Evolutionary conservation across 2,888 invertebrate genomes (phyloP), one percentile per base, ranked within the genome.

Genomic region (Xestia c-nigrum): DNA sequence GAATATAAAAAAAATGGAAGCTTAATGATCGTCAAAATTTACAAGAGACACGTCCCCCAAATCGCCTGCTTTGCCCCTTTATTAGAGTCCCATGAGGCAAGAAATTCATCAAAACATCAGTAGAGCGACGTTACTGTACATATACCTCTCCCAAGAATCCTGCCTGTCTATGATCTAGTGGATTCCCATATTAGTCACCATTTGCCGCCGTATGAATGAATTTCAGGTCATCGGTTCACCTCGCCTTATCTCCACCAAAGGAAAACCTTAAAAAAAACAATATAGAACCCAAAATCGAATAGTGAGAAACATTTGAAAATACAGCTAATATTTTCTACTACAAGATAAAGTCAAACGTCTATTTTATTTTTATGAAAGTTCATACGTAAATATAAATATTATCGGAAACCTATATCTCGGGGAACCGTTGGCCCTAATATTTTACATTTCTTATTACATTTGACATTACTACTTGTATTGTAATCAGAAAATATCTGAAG

Each of bases 391-490:
- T 75, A 66, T 61, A 83, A 71, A 84, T 82, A 79, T 61, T 80
- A 83, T 83, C 80, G 72, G 69, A n/a, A 83, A 64, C 72, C 64
- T 24, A 46, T 79, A 65, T 55, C 55, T 55, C 55, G 50, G 19
- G 46, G 14, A n/a, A 81, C 68, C 82, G 52, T 72, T 55, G 40
- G n/a, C 74, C 74, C 63, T 64, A 80, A 84, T 83, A 83, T 81
- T 68, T 83, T 77, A 83, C 47, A 65, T 73, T 76, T 84, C 46
- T 76, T 80, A 83, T 83, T 80, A 75, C 61, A 61, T 55, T 52
- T 46, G 74, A 83, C 68, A 66, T 72, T 57, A 67, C 68, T 75
- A 61, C 61, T 72, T 75, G 72, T 84, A 70, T 75, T 69, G 57
- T 72, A 76, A 70, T 66, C 72, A 59, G 71, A 72, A 70, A 74